Percentiles rank a stretch among this genome's conserved stretches.
Evolutionary conservation across 92 coral and sea anemone genomes (phyloP).

Genomic region (Siderastrea radians): DNA sequence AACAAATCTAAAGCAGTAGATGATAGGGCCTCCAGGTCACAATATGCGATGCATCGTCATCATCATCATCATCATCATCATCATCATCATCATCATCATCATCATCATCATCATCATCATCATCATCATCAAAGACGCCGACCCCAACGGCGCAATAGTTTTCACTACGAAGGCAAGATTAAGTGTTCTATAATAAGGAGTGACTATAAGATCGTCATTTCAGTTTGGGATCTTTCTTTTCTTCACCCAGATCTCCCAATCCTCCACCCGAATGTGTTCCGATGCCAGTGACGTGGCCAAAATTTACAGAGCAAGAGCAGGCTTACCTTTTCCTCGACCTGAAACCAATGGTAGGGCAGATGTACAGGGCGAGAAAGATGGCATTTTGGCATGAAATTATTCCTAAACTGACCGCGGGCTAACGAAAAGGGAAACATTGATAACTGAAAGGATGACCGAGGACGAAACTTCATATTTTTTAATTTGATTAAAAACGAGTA

Average conservation of each 20-base stretch:
- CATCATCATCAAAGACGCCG: too few relatives aligned
- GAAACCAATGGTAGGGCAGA: conserved; percentile 34
- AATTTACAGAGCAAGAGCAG: conserved; percentile 21
- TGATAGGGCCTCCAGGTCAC: not conserved
- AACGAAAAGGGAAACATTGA: too few relatives aligned
- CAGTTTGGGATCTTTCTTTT: not conserved
- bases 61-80: not conserved
- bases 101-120: not conserved
- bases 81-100: not conserved
- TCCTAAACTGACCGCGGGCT: too few relatives aligned
- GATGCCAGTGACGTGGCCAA: conserved; percentile 33
- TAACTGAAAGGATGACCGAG: too few relatives aligned
- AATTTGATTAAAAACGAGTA: too few relatives aligned
- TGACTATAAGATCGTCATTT: too few relatives aligned
- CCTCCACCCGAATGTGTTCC: not conserved
- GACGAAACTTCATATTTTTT: too few relatives aligned
- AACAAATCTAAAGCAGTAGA: not conserved
- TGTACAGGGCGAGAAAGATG: conserved; percentile 4
- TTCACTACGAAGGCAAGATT: too few relatives aligned
- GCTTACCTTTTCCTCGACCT: conserved; percentile 34
- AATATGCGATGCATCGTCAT: not conserved
- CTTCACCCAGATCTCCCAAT: conserved; percentile 3
- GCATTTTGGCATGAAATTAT: too few relatives aligned
- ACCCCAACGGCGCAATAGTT: too few relatives aligned
- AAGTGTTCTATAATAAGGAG: too few relatives aligned